Evolutionary conservation across 2,888 invertebrate genomes (phyloP).

Genomic region (Nomada goodeniana): DNA sequence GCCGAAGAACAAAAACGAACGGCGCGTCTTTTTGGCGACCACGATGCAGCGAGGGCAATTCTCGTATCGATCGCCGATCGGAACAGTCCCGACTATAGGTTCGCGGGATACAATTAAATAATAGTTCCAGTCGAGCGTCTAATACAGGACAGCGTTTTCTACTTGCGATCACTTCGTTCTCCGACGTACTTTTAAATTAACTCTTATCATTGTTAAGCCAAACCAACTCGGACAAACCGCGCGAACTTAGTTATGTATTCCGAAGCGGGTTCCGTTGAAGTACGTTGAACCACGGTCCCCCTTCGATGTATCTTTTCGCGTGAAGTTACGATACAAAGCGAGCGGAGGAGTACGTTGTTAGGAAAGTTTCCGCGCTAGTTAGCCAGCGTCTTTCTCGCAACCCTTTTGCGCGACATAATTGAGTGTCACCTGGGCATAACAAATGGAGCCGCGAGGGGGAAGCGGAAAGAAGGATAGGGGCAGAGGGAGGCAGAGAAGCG

Average conservation of each 20-base stretch:
- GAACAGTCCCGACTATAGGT: no score
- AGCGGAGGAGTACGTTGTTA: conserved; percentile 70
- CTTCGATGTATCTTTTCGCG: conserved; percentile 62
- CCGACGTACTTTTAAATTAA: not conserved
- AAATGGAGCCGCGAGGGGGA: conserved; percentile 78
- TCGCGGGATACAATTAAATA: no score
- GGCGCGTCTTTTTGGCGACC: no score
- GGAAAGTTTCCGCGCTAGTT: conserved; percentile 76
- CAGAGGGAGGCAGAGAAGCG: conserved; percentile 60
- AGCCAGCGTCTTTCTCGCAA: conserved; percentile 73
- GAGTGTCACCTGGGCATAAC: conserved; percentile 83
- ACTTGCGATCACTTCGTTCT: not conserved
- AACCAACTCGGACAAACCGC: conserved; percentile 27
- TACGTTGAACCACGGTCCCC: conserved; percentile 54
- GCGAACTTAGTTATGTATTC: conserved; percentile 64
- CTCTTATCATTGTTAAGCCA: not conserved
- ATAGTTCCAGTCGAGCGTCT: no score
- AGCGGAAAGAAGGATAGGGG: conserved; percentile 60
- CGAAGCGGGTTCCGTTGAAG: conserved; percentile 42
- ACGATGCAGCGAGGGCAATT: no score
- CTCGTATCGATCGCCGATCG: no score
- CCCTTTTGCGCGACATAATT: conserved; percentile 80
- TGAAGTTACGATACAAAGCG: conserved; percentile 48
- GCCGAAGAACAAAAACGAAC: no score
- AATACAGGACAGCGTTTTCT: no score